Evolutionary conservation across 1,140 invertebrate genomes (phyloP).

Genomic region (Drosophila mauritiana): DNA sequence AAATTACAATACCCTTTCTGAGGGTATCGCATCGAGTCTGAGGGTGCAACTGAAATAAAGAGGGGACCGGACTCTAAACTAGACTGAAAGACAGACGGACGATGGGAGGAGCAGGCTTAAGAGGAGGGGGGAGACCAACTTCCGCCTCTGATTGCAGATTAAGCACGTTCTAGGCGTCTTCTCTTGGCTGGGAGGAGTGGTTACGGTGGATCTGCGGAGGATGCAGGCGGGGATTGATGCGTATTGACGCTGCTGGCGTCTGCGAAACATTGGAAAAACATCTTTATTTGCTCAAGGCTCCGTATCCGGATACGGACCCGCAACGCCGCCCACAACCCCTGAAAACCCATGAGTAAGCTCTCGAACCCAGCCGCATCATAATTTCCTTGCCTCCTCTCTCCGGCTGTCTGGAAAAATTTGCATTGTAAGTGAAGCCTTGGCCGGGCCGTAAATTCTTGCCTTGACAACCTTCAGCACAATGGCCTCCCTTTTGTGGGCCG

Average conservation of each 20-base stretch:
- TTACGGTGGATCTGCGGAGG: background rate
- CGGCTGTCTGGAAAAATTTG: constrained; percentile 47
- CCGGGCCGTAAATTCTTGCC: constrained; percentile 36
- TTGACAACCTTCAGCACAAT: background rate
- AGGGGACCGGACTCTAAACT: constrained; percentile 38
- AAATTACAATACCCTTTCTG: background rate
- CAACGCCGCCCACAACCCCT: constrained; percentile 12
- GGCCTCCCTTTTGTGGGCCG: background rate
- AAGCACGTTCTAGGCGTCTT: constrained; percentile 72
- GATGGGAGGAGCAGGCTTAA: constrained; percentile 6
- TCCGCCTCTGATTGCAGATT: constrained; percentile 80
- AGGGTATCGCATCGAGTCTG: constrained; percentile 7
- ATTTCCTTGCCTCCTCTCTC: constrained; percentile 28
- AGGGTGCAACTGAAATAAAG: constrained; percentile 34
- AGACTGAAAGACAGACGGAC: constrained; percentile 39
- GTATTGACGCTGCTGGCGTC: constrained; percentile 73
- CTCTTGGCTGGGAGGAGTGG: constrained; percentile 19
- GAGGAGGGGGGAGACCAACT: constrained; percentile 50
- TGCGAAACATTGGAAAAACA: constrained; percentile 71
- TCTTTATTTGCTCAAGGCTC: constrained; percentile 73
- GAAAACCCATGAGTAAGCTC: constrained; percentile 33
- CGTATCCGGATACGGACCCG: constrained; percentile 63
- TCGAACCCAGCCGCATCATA: constrained; percentile 52
- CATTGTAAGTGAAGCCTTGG: constrained; percentile 61
- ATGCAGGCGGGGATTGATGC: constrained; percentile 60